A percentile compares a stretch with the other conserved stretches of the same genome.
Evolutionary conservation across 2,888 invertebrate species (phyloP).

Genomic region (Xestoiulus laeticollis): DNA sequence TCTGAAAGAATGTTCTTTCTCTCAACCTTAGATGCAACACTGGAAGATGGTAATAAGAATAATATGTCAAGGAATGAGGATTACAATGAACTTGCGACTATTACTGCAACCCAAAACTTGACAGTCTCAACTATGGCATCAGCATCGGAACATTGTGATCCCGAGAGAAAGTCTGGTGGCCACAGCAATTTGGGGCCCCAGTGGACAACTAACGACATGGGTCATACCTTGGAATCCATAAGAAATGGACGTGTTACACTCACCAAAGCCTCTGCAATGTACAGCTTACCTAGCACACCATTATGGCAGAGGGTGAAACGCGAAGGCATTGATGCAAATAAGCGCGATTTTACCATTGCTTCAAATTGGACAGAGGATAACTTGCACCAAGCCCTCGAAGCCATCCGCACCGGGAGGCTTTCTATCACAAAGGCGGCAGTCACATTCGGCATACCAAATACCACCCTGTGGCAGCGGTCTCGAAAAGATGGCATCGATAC

Average conservation of each 20-base stretch:
- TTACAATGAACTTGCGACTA: constrained; percentile 36
- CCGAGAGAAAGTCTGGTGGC: background rate
- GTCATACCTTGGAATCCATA: constrained; percentile 68
- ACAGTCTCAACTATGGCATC: background rate
- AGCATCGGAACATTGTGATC: background rate
- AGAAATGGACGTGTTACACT: constrained; percentile 88
- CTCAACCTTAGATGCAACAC: constrained; percentile 49
- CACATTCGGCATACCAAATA: constrained; percentile 87
- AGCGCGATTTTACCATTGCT: constrained; percentile 46
- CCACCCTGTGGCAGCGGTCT: constrained; percentile 87
- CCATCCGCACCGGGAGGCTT: constrained; percentile 85
- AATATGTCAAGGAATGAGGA: constrained; percentile 42
- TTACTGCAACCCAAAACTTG: constrained; percentile 14
- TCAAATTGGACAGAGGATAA: constrained; percentile 85
- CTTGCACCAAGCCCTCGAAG: constrained; percentile 88
- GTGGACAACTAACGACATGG: constrained; percentile 50
- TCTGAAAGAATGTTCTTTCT: constrained; percentile 48
- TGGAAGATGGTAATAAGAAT: constrained; percentile 52
- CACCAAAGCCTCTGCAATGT: constrained; percentile 84
- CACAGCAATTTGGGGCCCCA: constrained; percentile 45
- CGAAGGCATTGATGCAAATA: background rate
- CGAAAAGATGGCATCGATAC: constrained; percentile 86
- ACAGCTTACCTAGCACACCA: constrained; percentile 89
- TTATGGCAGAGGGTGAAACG: constrained; percentile 81
- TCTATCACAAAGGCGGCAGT: constrained; percentile 88